phyloP scores from a whole-genome alignment of 1,140 invertebrate species.

The Pissodes strobi region DNA sequence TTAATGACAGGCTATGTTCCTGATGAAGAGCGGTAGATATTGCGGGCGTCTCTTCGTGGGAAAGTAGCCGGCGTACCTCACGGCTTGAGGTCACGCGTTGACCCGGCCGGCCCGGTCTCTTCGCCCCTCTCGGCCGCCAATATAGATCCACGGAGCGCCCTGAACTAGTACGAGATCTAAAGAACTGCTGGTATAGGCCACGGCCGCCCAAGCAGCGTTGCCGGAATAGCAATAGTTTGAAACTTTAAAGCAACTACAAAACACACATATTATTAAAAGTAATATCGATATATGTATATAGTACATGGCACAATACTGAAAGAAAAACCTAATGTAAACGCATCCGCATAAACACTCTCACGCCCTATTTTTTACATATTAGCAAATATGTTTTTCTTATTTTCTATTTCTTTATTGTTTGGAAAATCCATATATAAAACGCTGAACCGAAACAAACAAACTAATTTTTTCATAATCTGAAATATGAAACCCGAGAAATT shows the following conservation, averaged over 20 bases:
- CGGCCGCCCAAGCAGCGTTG: constrained; percentile 5
- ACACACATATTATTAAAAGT: not conserved
- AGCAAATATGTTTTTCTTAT: no score
- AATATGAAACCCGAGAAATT: no score
- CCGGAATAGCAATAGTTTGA: not conserved
- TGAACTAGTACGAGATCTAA: constrained; percentile 44
- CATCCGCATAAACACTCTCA: no score
- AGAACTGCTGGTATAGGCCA: constrained; percentile 22
- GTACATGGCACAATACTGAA: no score
- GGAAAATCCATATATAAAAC: no score
- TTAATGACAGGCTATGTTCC: constrained; percentile 56
- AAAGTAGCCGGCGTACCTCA: constrained; percentile 57
- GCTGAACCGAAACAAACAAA: no score
- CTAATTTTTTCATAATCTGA: no score
- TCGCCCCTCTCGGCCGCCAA: constrained; percentile 43
- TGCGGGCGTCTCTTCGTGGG: constrained; percentile 56
- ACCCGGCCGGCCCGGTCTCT: constrained; percentile 46
- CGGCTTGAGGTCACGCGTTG: constrained; percentile 56
- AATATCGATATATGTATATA: no score
- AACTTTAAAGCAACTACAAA: not conserved
- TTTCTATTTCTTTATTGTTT: no score
- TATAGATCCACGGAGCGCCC: constrained; percentile 53
- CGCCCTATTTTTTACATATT: no score
- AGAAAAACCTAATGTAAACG: no score
- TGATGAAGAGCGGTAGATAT: constrained; percentile 57